Base-by-base conservation (phyloP, 1,140 invertebrate genomes). In the Drosophila yakuba region DNA sequence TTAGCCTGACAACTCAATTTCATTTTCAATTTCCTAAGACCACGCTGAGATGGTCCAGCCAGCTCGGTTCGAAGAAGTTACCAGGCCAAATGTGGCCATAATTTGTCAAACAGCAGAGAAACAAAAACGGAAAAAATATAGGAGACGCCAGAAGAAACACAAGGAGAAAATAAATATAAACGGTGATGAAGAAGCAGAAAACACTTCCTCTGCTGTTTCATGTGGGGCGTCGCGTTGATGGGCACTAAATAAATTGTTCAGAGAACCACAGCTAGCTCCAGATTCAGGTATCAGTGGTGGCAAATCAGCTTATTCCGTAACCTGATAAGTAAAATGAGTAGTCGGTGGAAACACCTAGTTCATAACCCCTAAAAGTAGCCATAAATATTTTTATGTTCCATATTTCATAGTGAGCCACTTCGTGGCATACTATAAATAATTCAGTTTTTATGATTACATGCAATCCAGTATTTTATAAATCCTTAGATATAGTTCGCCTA, bases 1-100 rank as follows among this genome's bases (percentile, higher is more conserved):
- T 84, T 80, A 79, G 48, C 55, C 80, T 77, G 78, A 76, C 77
- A 84, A 80, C 82, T 84, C 82, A 85, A 84, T 84, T 84, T 85
- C 67, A 69, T 84, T 85, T 85, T 84, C 81, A 84, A 84, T 84
- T 85, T 80, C 78, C 64, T 77, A 67, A 77, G 67, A 77, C 59
- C 48, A 54, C 57, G 58, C 47, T 62, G 47, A 48, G 48, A 25
- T 57, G 51, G 58, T 38, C 39, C n/a, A 28, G 14, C 36, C 15
- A 39, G 39, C 23, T 36, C 36, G 38, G 15, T 41, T 23, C 35
- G 47, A 45, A 73, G 44, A 73, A 73, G 69, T 35, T 72, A 72
- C 54, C 69, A 75, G 52, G 73, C 59, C 72, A 77, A 80, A 85
- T 67, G 78, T 67, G 74, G 78, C 74, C 74, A 85, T 86, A 86